A percentile compares a stretch with the other conserved stretches of the same genome.
phyloP scores from a whole-genome alignment of 53 echinoderm and acorn worm genomes.

The Glandiceps talaboti region DNA sequence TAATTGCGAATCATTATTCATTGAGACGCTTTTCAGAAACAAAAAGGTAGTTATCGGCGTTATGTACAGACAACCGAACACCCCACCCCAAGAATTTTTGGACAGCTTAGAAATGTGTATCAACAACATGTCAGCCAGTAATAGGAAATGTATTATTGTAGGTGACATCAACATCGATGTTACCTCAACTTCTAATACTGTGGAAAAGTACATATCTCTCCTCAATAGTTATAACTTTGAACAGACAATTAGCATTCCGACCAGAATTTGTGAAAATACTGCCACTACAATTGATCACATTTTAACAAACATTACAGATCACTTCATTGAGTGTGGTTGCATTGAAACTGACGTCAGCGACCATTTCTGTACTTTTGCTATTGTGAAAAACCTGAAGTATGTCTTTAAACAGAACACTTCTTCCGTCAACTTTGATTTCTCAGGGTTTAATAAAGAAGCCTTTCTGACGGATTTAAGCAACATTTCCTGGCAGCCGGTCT shows the following conservation, averaged over 20 bases:
- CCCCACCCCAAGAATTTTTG: background rate
- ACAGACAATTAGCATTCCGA: background rate
- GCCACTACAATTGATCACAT: too few relatives aligned
- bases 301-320: too few relatives aligned
- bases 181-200: background rate
- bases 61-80: background rate
- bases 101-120: background rate
- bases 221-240: background rate
- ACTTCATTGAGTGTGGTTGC: too few relatives aligned
- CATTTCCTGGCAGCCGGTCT: too few relatives aligned
- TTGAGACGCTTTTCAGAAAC: background rate
- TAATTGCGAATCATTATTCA: background rate
- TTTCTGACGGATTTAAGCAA: too few relatives aligned
- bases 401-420: too few relatives aligned
- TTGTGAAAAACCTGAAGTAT: too few relatives aligned
- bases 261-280: too few relatives aligned
- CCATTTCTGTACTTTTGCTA: too few relatives aligned
- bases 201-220: background rate
- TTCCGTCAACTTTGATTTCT: too few relatives aligned
- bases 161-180: background rate
- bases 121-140: background rate
- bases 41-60: background rate
- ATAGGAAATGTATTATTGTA: background rate
- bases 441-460: too few relatives aligned
- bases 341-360: too few relatives aligned